phyloP scores from a whole-genome alignment of 2,888 invertebrate genomes.

The Blastobasis lacticolella region DNA sequence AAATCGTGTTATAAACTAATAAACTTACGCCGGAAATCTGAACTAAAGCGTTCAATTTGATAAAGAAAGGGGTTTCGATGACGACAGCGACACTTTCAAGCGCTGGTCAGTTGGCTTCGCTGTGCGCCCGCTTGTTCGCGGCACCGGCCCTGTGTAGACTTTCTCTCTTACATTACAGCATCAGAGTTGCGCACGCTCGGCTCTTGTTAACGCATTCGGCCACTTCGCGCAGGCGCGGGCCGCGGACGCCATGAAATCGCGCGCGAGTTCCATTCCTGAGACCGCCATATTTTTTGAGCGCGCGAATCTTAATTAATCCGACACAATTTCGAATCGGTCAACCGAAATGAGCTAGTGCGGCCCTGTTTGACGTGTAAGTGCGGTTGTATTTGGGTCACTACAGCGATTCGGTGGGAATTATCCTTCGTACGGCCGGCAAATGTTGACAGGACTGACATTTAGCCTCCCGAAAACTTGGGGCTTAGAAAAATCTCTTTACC shows the following conservation, averaged over 20 bases:
- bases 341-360: conserved; percentile 25
- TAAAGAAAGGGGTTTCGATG: too few relatives aligned
- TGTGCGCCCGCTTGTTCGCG: not conserved
- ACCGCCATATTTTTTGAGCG: not conserved
- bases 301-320: too few relatives aligned
- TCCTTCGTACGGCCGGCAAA: too few relatives aligned
- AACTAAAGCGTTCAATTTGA: too few relatives aligned
- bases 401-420: too few relatives aligned
- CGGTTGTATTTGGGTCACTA: not conserved
- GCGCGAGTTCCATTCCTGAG: conserved; percentile 21
- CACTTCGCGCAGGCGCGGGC: conserved; percentile 34
- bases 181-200: conserved; percentile 39
- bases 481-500: too few relatives aligned
- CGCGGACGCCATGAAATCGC: conserved; percentile 26
- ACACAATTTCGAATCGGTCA: not conserved
- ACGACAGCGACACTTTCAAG: too few relatives aligned
- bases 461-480: too few relatives aligned
- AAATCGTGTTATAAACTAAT: too few relatives aligned
- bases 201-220: conserved; percentile 43
- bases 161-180: conserved; percentile 71
- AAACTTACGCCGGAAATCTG: too few relatives aligned
- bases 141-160: conserved; percentile 47
- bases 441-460: too few relatives aligned
- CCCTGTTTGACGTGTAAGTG: conserved; percentile 15
- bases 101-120: too few relatives aligned